These are phyloP conservation scores for Coenobita brevimanus DNA, from an alignment of 1,140 invertebrate species.

Conservation along the genomic window DNA sequence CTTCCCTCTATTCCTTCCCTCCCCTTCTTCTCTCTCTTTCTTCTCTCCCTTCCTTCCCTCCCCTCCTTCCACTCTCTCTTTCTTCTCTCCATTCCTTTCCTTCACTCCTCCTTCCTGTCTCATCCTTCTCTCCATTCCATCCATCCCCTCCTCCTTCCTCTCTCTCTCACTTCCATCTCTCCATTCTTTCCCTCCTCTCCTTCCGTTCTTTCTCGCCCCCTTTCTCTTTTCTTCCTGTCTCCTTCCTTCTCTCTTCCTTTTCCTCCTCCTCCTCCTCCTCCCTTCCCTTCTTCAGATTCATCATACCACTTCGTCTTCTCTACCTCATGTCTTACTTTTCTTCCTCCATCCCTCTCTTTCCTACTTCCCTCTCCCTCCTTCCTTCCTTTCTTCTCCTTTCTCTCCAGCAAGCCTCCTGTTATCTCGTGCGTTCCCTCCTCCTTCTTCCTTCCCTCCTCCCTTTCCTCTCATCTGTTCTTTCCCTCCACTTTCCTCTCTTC, in stretches of 20 bases:
- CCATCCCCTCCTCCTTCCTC: background rate
- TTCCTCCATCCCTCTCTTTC: too few species aligned
- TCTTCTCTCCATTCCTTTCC: background rate
- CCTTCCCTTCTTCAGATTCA: background rate
- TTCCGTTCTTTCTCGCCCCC: background rate
- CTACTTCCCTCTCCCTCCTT: too few species aligned
- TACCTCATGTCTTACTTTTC: background rate
- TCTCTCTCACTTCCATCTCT: background rate
- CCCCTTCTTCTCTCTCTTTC: background rate
- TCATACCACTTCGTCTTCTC: background rate
- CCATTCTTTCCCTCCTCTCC: background rate
- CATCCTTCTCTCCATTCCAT: background rate
- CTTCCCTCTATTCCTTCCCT: background rate
- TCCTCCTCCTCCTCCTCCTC: conserved; percentile 12
- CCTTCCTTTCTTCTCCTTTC: background rate
- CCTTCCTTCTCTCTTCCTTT: background rate
- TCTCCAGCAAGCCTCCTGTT: background rate
- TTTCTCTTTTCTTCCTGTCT: background rate
- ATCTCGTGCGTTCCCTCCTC: background rate
- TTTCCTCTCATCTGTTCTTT: background rate
- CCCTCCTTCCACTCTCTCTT: background rate
- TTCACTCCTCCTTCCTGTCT: background rate
- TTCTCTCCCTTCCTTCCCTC: too few species aligned
- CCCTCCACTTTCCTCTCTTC: background rate
- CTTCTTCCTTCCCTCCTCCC: background rate